phyloP scores from a whole-genome alignment of 2,888 invertebrate genomes.

The Sinelater perroti region DNA sequence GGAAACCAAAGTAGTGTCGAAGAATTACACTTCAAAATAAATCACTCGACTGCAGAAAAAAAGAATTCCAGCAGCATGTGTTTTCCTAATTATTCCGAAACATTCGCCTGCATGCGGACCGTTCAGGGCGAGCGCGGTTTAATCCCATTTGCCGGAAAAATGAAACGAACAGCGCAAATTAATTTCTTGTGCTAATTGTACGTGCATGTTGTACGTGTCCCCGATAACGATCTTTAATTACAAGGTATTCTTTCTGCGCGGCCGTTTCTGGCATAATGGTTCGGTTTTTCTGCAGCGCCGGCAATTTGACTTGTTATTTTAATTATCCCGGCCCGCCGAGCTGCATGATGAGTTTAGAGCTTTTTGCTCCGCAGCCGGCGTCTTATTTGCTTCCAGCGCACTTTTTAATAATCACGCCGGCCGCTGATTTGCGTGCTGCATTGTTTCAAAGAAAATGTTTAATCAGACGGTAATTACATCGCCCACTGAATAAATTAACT shows the following conservation, averaged over 20 bases:
- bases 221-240: conserved; percentile 18
- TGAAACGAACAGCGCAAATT: conserved; percentile 15
- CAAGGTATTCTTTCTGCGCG: conserved; percentile 5
- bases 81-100: too few relatives aligned
- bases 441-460: conserved; percentile 16
- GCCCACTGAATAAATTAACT: conserved; percentile 25
- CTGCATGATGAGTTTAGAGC: conserved; percentile 4
- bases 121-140: not conserved
- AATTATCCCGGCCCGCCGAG: conserved; percentile 4
- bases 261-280: conserved; percentile 8
- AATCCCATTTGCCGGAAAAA: conserved; percentile 16
- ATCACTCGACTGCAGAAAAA: too few relatives aligned
- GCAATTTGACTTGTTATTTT: conserved; percentile 12
- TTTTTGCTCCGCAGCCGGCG: not conserved
- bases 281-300: conserved; percentile 1
- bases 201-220: conserved; percentile 14
- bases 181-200: conserved; percentile 8
- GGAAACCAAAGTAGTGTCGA: too few relatives aligned
- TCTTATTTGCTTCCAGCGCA: not conserved
- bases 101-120: too few relatives aligned
- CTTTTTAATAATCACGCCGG: not conserved
- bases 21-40: too few relatives aligned
- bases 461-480: conserved; percentile 17
- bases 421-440: conserved; percentile 9
- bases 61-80: too few relatives aligned